Evolutionary conservation across 2,113 vertebrate species (phyloP).

Genomic region (Bujurquina vittata): DNA sequence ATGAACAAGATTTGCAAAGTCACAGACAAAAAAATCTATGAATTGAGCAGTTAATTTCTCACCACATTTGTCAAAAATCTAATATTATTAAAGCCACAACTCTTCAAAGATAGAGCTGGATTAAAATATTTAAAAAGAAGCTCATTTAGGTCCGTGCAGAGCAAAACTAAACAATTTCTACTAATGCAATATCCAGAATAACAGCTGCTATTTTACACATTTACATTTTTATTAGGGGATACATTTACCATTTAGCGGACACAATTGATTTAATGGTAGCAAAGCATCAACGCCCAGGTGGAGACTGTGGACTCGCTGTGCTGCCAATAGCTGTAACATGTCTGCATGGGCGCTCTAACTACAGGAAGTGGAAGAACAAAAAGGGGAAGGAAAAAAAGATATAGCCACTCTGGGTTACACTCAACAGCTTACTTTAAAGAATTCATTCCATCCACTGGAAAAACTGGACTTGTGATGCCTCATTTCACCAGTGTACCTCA

Average conservation of each 20-base stretch:
- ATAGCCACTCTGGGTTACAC: slow-evolving; percentile 49
- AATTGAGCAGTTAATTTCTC: background rate
- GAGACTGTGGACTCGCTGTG: slow-evolving; percentile 28
- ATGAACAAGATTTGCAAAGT: background rate
- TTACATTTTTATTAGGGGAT: slow-evolving; percentile 28
- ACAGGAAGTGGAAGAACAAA: slow-evolving; percentile 43
- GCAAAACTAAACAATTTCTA: slow-evolving; percentile 22
- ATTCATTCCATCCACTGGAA: slow-evolving; percentile 62
- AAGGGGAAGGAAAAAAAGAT: background rate
- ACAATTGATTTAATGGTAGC: slow-evolving; percentile 48
- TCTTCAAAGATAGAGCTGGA: background rate
- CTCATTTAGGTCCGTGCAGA: slow-evolving; percentile 25
- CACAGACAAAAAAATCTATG: background rate
- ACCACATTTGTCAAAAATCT: background rate
- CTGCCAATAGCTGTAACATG: slow-evolving; percentile 33
- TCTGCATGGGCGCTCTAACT: slow-evolving; percentile 48
- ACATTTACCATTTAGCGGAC: slow-evolving; percentile 59
- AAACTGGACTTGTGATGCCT: slow-evolving; percentile 76
- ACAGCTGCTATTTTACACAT: background rate
- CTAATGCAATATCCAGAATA: slow-evolving; percentile 14
- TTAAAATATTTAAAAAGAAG: slow-evolving; percentile 4
- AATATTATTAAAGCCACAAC: background rate
- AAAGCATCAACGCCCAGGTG: slow-evolving; percentile 48
- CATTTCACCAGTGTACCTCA: slow-evolving; percentile 79
- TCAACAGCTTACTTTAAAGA: slow-evolving; percentile 73